Conservation (phyloP, 2,797 vertebrate genomes). For the Acanthis flammea region DNA sequence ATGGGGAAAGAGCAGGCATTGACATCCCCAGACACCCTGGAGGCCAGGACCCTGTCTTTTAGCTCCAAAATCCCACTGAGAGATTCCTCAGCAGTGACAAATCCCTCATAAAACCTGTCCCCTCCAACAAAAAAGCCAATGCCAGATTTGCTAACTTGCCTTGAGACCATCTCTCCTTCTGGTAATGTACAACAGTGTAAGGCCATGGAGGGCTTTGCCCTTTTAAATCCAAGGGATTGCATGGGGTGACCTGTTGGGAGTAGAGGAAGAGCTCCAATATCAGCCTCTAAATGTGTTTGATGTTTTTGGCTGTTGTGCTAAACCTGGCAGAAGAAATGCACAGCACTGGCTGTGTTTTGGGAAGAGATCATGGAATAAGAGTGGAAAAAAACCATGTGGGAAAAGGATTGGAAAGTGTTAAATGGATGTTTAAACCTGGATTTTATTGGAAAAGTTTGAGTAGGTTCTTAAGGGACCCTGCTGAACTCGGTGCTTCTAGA, state of each 20-base stretch:
- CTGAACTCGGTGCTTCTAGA: background rate
- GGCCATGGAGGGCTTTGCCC: background rate
- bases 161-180: background rate
- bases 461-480: background rate
- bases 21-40: background rate
- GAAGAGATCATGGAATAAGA: background rate
- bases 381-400: background rate
- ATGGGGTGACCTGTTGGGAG: background rate
- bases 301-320: background rate
- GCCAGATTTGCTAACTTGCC: background rate
- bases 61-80: background rate
- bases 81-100: background rate
- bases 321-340: background rate
- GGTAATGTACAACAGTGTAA: background rate
- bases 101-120: background rate
- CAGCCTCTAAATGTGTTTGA: background rate
- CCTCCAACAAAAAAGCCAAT: background rate
- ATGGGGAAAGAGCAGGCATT: background rate
- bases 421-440: background rate
- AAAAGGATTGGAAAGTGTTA: background rate
- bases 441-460: background rate
- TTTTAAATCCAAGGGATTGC: background rate
- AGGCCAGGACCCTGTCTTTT: background rate
- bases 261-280: background rate
- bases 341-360: background rate